Evolutionary conservation across 2,888 invertebrate species (phyloP).

Genomic region (Cristatella mucedo): DNA sequence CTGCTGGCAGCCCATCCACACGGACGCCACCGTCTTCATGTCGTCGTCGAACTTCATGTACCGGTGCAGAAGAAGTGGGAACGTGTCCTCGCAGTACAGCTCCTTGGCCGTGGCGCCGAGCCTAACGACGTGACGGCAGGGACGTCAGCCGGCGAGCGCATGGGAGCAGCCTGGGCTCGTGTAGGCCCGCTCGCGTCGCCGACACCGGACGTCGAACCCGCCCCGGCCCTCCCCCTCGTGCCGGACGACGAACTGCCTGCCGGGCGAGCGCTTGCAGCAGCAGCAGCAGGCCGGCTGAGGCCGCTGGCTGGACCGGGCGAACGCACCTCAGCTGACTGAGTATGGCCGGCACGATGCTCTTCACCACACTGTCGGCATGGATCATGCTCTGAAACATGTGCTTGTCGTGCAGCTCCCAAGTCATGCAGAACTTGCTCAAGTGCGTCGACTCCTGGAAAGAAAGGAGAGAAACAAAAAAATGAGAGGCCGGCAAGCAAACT

Average conservation of each 20-base stretch:
- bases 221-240: too few relatives aligned
- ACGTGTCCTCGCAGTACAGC: slow-evolving; percentile 27
- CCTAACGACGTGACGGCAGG: too few relatives aligned
- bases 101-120: slow-evolving; percentile 28
- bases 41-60: slow-evolving; percentile 47
- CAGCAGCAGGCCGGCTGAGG: too few relatives aligned
- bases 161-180: too few relatives aligned
- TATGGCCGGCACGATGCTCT: slow-evolving; percentile 44
- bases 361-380: slow-evolving; percentile 44
- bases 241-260: too few relatives aligned
- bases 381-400: slow-evolving; percentile 48
- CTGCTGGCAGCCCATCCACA: slow-evolving; percentile 46
- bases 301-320: too few relatives aligned
- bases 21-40: slow-evolving; percentile 44
- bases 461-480: background rate
- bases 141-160: too few relatives aligned
- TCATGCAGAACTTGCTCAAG: slow-evolving; percentile 48
- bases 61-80: slow-evolving; percentile 40
- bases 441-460: slow-evolving; percentile 44
- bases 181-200: too few relatives aligned
- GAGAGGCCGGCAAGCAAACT: background rate
- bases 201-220: too few relatives aligned
- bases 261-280: too few relatives aligned
- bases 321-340: slow-evolving; percentile 42
- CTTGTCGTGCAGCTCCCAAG: slow-evolving; percentile 53